Evolutionary conservation across 2,888 invertebrate species (phyloP).

Genomic region (Melieria crassipennis): DNA sequence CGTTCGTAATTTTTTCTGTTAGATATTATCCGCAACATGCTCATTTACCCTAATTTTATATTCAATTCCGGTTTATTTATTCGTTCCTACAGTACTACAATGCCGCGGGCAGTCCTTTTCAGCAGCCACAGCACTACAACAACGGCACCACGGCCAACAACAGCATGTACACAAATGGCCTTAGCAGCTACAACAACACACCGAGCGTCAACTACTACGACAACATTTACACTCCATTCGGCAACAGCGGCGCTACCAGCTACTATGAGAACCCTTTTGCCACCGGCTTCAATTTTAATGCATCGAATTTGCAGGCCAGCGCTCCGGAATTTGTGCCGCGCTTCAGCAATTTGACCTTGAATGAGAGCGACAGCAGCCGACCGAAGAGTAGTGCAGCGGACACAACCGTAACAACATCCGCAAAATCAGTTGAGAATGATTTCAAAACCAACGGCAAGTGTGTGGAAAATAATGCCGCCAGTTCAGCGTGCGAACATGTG

Average conservation of each 20-base stretch:
- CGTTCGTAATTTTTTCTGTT: no score
- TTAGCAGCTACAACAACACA: conserved; percentile 7
- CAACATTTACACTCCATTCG: conserved; percentile 47
- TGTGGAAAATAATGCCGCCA: no score
- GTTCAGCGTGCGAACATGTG: no score
- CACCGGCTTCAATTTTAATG: conserved; percentile 52
- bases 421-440: no score
- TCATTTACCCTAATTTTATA: no score
- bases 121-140: background rate
- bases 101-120: background rate
- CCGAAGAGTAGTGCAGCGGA: conserved; percentile 30
- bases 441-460: no score
- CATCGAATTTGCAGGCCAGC: conserved; percentile 58
- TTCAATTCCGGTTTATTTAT: no score
- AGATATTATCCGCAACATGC: no score
- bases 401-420: background rate
- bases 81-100: no score
- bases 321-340: conserved; percentile 64
- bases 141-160: conserved; percentile 6
- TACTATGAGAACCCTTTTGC: conserved; percentile 52
- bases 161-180: background rate
- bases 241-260: conserved; percentile 33
- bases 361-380: conserved; percentile 31
- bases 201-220: conserved; percentile 34
- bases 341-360: conserved; percentile 54